A percentile compares a stretch with the other conserved stretches of the same genome.
phyloP scores from a whole-genome alignment of 2,113 vertebrate genomes.

The Meles meles region DNA sequence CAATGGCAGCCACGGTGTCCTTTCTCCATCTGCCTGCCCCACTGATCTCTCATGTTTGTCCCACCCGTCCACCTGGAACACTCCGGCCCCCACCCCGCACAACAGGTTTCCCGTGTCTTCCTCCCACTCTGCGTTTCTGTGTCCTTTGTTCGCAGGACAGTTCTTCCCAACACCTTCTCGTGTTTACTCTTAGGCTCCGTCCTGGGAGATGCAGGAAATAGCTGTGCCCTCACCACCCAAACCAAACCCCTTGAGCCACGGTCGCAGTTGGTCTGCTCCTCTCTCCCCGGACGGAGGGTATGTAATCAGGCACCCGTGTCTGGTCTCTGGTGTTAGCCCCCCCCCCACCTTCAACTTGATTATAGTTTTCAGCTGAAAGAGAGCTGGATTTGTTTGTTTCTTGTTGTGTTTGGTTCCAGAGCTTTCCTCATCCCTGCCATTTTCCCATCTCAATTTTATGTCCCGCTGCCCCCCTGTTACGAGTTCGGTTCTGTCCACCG shows the following conservation, averaged over 20 bases:
- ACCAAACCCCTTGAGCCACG: too few relatives aligned
- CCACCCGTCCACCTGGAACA: background rate
- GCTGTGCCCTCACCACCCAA: background rate
- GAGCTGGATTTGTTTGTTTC: background rate
- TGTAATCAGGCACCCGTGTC: accelerated
- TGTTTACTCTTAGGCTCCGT: accelerated
- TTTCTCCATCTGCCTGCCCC: background rate
- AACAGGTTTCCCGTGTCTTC: background rate
- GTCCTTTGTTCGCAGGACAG: background rate
- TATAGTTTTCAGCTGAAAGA: background rate
- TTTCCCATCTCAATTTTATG: background rate
- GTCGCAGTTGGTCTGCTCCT: accelerated
- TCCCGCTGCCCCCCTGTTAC: too few relatives aligned
- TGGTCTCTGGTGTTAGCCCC: background rate
- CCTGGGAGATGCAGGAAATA: accelerated
- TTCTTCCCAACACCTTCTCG: accelerated
- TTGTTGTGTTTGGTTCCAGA: background rate
- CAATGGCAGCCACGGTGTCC: background rate
- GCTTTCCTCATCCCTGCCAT: background rate
- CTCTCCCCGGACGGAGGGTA: background rate
- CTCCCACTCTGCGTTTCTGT: too few relatives aligned
- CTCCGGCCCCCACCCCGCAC: background rate
- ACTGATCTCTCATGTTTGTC: accelerated
- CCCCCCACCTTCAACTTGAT: too few relatives aligned
- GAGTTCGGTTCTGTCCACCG: too few relatives aligned